Evolutionary conservation across 1,140 invertebrate species (phyloP).

Genomic region (Holcopasites calliopsidis): DNA sequence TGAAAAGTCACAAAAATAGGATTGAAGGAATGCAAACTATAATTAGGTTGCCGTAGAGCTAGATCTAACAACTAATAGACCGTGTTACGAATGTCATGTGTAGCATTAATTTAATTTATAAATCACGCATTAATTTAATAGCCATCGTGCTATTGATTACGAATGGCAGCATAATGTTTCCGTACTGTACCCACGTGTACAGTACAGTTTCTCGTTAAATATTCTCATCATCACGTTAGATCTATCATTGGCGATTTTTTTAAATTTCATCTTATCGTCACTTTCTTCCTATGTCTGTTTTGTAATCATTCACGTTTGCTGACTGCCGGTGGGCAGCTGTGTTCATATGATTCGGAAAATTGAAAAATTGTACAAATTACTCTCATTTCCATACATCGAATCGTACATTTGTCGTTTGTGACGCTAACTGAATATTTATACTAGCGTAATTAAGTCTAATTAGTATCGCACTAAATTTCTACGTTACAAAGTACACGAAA

Average conservation of each 20-base stretch:
- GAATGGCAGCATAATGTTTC: slow-evolving; percentile 63
- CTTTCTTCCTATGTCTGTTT: slow-evolving; percentile 30
- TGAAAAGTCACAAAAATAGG: slow-evolving; percentile 37
- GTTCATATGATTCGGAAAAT: not conserved
- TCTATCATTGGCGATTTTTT: slow-evolving; percentile 22
- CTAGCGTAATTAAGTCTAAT: not conserved
- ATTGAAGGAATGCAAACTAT: slow-evolving; percentile 36
- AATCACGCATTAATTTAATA: slow-evolving; percentile 52
- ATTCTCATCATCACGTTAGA: slow-evolving; percentile 50
- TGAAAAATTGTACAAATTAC: not conserved
- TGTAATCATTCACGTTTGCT: not conserved
- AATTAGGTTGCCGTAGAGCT: slow-evolving; percentile 59
- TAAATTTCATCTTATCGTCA: slow-evolving; percentile 29
- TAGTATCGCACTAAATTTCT: not conserved
- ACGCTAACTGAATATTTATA: not conserved
- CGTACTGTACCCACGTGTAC: not conserved
- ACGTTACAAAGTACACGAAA: not conserved
- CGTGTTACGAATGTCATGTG: slow-evolving; percentile 44
- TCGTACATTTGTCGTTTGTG: not conserved
- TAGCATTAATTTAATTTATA: slow-evolving; percentile 62
- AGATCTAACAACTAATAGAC: slow-evolving; percentile 55
- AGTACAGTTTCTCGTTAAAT: slow-evolving; percentile 3
- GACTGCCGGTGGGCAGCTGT: slow-evolving; percentile 32
- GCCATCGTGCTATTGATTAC: slow-evolving; percentile 46
- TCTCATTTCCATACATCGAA: not conserved